Conservation (phyloP, 2,113 vertebrate genomes). For the Hydrolagus affinis region DNA sequence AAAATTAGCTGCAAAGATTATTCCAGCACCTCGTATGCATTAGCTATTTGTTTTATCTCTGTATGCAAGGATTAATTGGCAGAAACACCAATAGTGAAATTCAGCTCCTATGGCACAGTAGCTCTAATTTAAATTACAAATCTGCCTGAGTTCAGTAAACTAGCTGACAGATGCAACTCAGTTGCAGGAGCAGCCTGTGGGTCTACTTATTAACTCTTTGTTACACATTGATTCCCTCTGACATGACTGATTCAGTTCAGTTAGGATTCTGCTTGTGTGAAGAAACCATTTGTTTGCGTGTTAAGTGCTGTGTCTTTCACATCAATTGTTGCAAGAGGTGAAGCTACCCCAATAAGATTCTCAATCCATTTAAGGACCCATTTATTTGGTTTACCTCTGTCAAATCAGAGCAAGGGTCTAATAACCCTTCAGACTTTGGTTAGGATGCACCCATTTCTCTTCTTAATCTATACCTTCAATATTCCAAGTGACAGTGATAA, state of each 20-base stretch:
- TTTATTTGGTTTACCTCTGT: no score
- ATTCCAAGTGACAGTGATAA: no score
- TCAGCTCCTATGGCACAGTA: not conserved
- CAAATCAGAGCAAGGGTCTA: no score
- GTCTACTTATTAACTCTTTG: not conserved
- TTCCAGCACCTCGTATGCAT: not conserved
- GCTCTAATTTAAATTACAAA: not conserved
- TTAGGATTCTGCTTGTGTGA: no score
- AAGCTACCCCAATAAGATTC: no score
- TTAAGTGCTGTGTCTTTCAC: no score
- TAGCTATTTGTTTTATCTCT: not conserved
- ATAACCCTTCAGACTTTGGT: no score
- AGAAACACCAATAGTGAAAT: not conserved
- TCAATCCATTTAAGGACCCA: no score
- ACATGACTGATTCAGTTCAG: not conserved
- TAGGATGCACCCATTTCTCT: no score
- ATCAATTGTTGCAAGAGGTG: no score
- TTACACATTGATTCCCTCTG: not conserved
- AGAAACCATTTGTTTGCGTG: no score
- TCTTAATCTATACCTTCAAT: no score
- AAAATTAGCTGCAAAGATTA: not conserved
- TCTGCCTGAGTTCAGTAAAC: not conserved
- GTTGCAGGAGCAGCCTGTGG: not conserved
- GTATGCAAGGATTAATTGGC: not conserved
- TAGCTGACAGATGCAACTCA: not conserved